Evolutionary conservation across 2,113 vertebrate genomes (phyloP), one percentile per base, ranked within the genome.

Genomic region (Cromileptes altivelis): DNA sequence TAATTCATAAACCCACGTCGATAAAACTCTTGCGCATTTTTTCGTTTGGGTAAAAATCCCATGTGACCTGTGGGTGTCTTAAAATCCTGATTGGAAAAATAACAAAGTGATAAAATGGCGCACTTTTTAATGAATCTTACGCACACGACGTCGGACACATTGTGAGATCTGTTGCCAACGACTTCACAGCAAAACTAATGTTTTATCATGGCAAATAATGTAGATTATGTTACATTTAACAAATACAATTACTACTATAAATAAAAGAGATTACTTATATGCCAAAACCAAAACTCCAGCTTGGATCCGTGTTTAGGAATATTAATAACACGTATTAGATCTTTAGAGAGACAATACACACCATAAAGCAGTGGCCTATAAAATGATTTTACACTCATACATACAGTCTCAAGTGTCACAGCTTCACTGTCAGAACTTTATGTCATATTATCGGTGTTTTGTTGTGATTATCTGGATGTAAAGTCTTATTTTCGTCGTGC

Each of bases 41-140:
- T 60, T 60, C 56, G 70, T 60, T 73, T 73, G 2, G 23, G 11
- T 21, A 73, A 73, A 73, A 73, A 60, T 49, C n/a, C 12, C 55
- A 47, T 49, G 12, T 21, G 17, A 47, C 6, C 8, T 18, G 52
- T 3, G 12, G 2, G 0, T 21, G 23, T 21, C 17, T 27, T 14
- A 0, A 60, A 73, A 60, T 60, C 11, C 17, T 10, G 70, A 1
- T 9, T 6, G 11, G 25, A 71, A 71, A 45, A 45, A 1, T 2
- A 17, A 68, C 23, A 49, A 52, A 69, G 17, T 14, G 10, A 47
- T 3, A 13, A 58, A 47, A 27, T 14, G 5, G 9, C 47, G 17
- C 18, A 8, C 25, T 33, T 45, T 58, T 6, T 13, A 13, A 47
- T 19, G 0, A 14, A 18, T 25, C 9, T 12, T 27, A 4, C 2